phyloP scores from a whole-genome alignment of 2,888 invertebrate species.

The Drosophila sordidula region DNA sequence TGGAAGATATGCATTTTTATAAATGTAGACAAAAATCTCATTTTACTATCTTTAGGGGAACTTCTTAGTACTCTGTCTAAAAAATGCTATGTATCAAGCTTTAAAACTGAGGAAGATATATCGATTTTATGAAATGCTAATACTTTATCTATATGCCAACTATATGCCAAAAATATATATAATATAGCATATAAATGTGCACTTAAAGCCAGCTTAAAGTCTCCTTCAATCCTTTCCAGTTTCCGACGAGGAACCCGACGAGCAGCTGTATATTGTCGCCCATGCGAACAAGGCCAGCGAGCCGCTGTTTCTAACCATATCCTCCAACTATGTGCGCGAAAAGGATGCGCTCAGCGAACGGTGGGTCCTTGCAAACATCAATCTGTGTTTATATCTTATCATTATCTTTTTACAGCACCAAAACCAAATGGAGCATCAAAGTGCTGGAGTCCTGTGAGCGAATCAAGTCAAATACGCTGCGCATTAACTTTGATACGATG shows the following conservation, averaged over 20 bases:
- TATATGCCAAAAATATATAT: too few species aligned
- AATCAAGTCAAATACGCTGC: slow-evolving; percentile 85
- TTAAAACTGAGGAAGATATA: too few species aligned
- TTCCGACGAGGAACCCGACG: slow-evolving; percentile 85
- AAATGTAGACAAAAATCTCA: too few species aligned
- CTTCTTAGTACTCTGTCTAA: too few species aligned
- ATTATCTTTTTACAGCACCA: slow-evolving; percentile 72
- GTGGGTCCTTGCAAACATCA: slow-evolving; percentile 52
- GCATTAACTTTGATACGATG: slow-evolving; percentile 88
- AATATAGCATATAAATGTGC: too few species aligned
- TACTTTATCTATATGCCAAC: too few species aligned
- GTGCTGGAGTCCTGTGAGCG: slow-evolving; percentile 86
- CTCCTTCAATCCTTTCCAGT: slow-evolving; percentile 46
- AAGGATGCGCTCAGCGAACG: slow-evolving; percentile 85
- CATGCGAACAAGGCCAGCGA: slow-evolving; percentile 79
- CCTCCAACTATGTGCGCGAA: slow-evolving; percentile 86
- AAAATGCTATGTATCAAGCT: too few species aligned
- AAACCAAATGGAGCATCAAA: slow-evolving; percentile 86
- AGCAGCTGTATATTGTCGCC: slow-evolving; percentile 82
- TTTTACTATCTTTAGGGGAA: too few species aligned
- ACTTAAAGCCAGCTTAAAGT: neutral
- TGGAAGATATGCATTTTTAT: too few species aligned
- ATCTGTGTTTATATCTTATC: neutral
- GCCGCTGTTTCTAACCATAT: slow-evolving; percentile 85
- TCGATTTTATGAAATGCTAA: too few species aligned